Evolutionary conservation across 2,113 vertebrate genomes (phyloP).

Genomic region (Sialia sialis): DNA sequence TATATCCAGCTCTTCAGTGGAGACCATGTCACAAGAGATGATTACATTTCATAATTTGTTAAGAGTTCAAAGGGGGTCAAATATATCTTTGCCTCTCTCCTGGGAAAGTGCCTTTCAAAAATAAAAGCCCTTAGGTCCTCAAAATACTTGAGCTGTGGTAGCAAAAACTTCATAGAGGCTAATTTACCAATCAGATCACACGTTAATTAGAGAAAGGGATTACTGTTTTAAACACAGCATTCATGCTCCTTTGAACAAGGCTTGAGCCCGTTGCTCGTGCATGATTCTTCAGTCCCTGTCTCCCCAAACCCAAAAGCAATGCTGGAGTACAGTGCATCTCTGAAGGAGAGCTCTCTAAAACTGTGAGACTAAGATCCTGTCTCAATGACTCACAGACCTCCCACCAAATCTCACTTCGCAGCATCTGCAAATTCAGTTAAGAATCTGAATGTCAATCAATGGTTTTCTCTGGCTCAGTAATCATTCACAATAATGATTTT

Average conservation of each 20-base stretch:
- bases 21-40: neutral
- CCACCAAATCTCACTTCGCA: conserved; percentile 41
- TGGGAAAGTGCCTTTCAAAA: neutral
- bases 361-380: neutral
- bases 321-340: neutral
- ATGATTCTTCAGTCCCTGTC: neutral
- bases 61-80: neutral
- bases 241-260: neutral
- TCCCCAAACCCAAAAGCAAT: neutral
- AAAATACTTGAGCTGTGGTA: neutral
- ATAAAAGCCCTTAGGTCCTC: neutral
- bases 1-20: neutral
- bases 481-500: conserved; percentile 63
- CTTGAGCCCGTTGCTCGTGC: neutral
- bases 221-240: neutral
- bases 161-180: neutral
- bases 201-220: conserved; percentile 11
- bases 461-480: conserved; percentile 64
- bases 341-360: conserved; percentile 17
- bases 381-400: conserved; percentile 31
- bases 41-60: neutral
- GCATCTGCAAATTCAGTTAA: conserved; percentile 59
- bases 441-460: conserved; percentile 56
- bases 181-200: conserved; percentile 6
- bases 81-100: neutral